Evolutionary conservation across 1,140 invertebrate genomes (phyloP).

Genomic region (Megathymus violae): DNA sequence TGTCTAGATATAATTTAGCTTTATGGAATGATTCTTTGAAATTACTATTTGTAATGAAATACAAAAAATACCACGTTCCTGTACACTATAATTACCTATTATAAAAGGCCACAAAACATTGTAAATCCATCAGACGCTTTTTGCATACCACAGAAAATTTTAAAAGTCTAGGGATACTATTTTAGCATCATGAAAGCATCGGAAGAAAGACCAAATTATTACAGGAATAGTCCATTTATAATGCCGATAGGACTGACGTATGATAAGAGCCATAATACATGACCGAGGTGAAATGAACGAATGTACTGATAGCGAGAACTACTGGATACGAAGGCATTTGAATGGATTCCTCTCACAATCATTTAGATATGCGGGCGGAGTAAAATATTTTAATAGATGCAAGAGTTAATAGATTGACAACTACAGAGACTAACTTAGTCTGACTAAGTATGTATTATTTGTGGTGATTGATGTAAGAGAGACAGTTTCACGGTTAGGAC

Average conservation of each 20-base stretch:
- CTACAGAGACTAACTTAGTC: too few relatives aligned
- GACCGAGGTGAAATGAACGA: constrained; percentile 7
- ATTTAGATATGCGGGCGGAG: constrained; percentile 30
- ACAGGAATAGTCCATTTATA: constrained; percentile 20
- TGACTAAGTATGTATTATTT: too few relatives aligned
- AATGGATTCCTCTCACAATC: constrained; percentile 30
- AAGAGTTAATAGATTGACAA: constrained; percentile 18
- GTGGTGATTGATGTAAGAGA: too few relatives aligned
- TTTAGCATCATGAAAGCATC: constrained; percentile 6
- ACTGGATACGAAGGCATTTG: constrained; percentile 23
- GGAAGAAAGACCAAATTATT: constrained; percentile 20
- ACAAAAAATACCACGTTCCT: too few relatives aligned
- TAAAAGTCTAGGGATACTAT: constrained; percentile 6
- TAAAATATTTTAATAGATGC: constrained; percentile 27
- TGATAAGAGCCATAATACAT: constrained; percentile 21
- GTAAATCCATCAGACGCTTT: not conserved
- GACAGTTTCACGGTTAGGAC: not conserved
- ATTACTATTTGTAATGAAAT: too few relatives aligned
- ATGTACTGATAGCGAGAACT: constrained; percentile 24
- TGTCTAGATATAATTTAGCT: too few relatives aligned
- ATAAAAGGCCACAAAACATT: not conserved
- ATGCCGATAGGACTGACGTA: constrained; percentile 18
- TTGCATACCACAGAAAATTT: not conserved
- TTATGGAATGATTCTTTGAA: too few relatives aligned
- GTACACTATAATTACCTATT: too few relatives aligned